phyloP scores from a whole-genome alignment of 2,113 vertebrate species.

The Salvelinus namaycush region DNA sequence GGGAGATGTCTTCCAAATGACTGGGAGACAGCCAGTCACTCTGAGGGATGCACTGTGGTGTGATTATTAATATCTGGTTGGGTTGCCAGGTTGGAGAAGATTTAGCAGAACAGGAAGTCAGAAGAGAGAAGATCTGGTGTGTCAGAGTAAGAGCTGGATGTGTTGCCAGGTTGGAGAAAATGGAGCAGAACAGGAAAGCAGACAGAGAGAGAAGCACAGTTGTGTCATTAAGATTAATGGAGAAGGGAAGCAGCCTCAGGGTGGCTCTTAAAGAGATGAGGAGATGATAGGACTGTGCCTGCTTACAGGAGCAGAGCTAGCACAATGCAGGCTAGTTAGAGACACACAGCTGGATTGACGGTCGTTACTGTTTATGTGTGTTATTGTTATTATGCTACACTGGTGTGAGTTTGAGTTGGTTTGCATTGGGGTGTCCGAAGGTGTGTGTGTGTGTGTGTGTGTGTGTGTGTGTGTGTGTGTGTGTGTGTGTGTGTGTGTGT shows the following conservation, averaged over 20 bases:
- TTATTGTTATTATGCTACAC: conserved; percentile 22
- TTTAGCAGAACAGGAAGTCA: too few species aligned
- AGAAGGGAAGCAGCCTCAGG: conserved; percentile 13
- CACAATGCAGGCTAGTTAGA: conserved; percentile 14
- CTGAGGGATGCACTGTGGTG: not conserved
- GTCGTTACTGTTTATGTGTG: conserved; percentile 48
- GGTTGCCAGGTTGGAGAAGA: conserved; percentile 9
- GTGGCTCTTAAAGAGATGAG: not conserved
- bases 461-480: too few species aligned
- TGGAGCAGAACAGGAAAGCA: not conserved
- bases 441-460: not conserved
- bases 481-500: too few species aligned
- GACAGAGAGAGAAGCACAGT: not conserved
- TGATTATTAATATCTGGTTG: conserved; percentile 13
- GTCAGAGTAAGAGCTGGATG: conserved; percentile 13
- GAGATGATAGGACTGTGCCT: not conserved
- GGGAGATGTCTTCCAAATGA: not conserved
- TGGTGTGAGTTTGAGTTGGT: not conserved
- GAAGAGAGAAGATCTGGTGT: conserved; percentile 2
- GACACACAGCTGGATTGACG: conserved; percentile 23
- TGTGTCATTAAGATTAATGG: conserved; percentile 21
- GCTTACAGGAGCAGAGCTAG: not conserved
- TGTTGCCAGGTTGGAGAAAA: not conserved
- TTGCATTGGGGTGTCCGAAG: not conserved
- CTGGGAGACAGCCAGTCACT: not conserved